Evolutionary conservation across 1,140 invertebrate species (phyloP).

Genomic region (Aphaenogaster rudis): DNA sequence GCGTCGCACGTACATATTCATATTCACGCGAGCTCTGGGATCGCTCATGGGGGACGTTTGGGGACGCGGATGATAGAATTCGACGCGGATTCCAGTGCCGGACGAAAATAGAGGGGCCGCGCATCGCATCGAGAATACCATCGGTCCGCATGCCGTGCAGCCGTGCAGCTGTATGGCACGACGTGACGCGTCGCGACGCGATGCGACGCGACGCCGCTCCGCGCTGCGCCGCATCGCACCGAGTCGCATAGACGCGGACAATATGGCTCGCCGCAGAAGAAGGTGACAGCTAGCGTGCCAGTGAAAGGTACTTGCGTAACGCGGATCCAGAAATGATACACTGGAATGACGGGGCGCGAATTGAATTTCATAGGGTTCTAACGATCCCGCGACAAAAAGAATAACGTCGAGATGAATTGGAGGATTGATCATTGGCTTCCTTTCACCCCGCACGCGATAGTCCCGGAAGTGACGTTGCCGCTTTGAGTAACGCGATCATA

Average conservation of each 20-base stretch:
- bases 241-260: slow-evolving; percentile 28
- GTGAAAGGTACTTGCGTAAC: slow-evolving; percentile 63
- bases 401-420: slow-evolving; percentile 24
- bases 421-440: slow-evolving; percentile 9
- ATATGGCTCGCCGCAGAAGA: slow-evolving; percentile 32
- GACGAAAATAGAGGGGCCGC: slow-evolving; percentile 84
- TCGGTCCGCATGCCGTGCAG: slow-evolving; percentile 70
- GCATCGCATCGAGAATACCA: slow-evolving; percentile 84
- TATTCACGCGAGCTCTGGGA: slow-evolving; percentile 22
- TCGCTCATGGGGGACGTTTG: slow-evolving; percentile 58
- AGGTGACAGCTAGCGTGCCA: slow-evolving; percentile 45
- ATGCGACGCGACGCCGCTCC: slow-evolving; percentile 5
- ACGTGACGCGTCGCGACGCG: background rate
- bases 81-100: slow-evolving; percentile 84
- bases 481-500: slow-evolving; percentile 29
- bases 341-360: slow-evolving; percentile 48
- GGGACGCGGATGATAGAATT: slow-evolving; percentile 84
- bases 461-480: slow-evolving; percentile 16
- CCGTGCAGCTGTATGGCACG: slow-evolving; percentile 38
- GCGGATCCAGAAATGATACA: slow-evolving; percentile 56
- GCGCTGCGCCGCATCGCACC: slow-evolving; percentile 21
- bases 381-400: slow-evolving; percentile 26
- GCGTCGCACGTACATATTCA: slow-evolving; percentile 30
- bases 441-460: background rate
- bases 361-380: slow-evolving; percentile 48